Evolutionary conservation across 1,140 invertebrate species (phyloP), one percentile per base, ranked within the genome.

Genomic region (Euschistus heros): DNA sequence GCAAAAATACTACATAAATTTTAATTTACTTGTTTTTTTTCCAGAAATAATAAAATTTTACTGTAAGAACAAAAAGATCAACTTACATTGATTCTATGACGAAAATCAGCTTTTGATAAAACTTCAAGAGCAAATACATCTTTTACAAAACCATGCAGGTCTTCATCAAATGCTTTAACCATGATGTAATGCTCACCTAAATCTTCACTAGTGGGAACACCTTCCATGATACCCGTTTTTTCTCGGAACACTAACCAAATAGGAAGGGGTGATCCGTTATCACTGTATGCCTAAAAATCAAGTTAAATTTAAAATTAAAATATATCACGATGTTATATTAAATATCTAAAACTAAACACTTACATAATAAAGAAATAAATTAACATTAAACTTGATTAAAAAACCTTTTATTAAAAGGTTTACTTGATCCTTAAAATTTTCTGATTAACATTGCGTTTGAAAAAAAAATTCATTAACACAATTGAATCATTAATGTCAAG

Each of bases 101-200:
- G 69, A 57, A 72, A 70, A 20, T 68, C 63, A 26, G 74, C 74
- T 37, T 76, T 74, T 0, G 75, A 75, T 2, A 80, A 63, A 5
- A 85, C 81, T 70, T 83, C 78, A 44, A 87, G 74, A 61, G 80
- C 77, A 71, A 83, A 82, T 20, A 75, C 73, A 71, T 80, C 80
- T 68, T 77, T 77, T 24, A 77, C 76, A 60, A 70, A 66, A 62
- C 74, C 72, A 26, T 71, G 74, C 37, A 73, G 71, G 46, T 76
- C 76, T 27, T 67, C 54, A 44, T 75, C 77, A 62, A 74, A 64
- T 15, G 80, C 78, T 68, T 75, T 77, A 17, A 83, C 74, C 22
- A 69, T 77, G 30, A 83, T 70, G 47, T 76, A 78, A 71, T 82
- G 75, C 44, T 79, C 76, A 13, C 82, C 82, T 1, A 79, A 67